phyloP scores from a whole-genome alignment of 2,888 invertebrate genomes.

The Parnassius apollo region DNA sequence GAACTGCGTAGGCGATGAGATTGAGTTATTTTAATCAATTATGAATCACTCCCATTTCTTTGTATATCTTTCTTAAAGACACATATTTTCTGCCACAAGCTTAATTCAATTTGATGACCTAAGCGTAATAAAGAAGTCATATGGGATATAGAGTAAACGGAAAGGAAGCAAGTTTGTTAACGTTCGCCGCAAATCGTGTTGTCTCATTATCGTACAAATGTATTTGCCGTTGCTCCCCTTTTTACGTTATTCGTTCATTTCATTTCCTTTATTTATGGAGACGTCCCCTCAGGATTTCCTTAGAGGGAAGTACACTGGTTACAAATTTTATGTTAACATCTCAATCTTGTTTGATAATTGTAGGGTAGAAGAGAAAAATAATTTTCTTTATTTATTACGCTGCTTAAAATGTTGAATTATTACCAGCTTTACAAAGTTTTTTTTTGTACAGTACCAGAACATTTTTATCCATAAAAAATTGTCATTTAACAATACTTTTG shows the following conservation, averaged over 20 bases:
- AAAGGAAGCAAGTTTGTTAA: slow-evolving; percentile 24
- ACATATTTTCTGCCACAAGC: neutral
- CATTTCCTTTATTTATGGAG: slow-evolving; percentile 21
- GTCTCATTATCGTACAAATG: slow-evolving; percentile 48
- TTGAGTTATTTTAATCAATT: too few species aligned
- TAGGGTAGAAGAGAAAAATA: neutral
- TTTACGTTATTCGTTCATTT: slow-evolving; percentile 15
- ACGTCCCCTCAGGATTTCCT: slow-evolving; percentile 18
- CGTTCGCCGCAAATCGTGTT: slow-evolving; percentile 38
- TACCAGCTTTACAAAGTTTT: too few species aligned
- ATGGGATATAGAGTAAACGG: slow-evolving; percentile 1
- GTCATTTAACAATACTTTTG: too few species aligned
- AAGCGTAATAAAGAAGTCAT: neutral
- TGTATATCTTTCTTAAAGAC: too few species aligned
- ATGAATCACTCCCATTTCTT: too few species aligned
- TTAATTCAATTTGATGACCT: neutral
- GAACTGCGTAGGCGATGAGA: too few species aligned
- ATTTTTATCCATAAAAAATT: too few species aligned
- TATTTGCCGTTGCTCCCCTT: slow-evolving; percentile 16
- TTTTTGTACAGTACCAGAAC: too few species aligned
- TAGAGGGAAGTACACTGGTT: slow-evolving; percentile 7
- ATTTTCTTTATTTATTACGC: too few species aligned
- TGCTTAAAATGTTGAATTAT: too few species aligned
- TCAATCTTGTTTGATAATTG: slow-evolving; percentile 10
- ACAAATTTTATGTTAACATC: slow-evolving; percentile 19